Conservation (phyloP, 2,113 vertebrate species). For the Poeciliopsis turrubarensis region DNA sequence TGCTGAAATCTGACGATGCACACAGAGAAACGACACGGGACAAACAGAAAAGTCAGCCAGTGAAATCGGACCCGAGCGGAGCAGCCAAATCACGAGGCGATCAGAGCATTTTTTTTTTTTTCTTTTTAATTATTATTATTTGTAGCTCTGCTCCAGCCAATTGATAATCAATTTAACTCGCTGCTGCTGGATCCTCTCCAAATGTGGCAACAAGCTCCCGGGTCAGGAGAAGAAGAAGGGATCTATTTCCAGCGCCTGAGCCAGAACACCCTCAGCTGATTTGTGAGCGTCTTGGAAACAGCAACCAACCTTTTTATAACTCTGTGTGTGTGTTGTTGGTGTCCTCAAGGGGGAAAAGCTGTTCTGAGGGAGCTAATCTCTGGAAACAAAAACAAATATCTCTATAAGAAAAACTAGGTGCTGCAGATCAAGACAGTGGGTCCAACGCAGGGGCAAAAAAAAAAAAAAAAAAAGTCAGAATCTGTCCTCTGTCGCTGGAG, state of each 20-base stretch:
- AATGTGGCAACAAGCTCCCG: background rate
- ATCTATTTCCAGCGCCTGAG: conserved; percentile 44
- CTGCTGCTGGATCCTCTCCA: conserved; percentile 30
- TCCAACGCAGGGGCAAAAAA: too few species aligned
- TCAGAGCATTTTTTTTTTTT: background rate
- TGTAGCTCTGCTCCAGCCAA: background rate
- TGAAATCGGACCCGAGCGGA: background rate
- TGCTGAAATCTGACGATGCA: too few species aligned
- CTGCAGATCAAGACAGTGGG: too few species aligned
- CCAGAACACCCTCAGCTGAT: conserved; percentile 14
- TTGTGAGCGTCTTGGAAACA: conserved; percentile 12
- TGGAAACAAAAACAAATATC: background rate
- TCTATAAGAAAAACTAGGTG: background rate
- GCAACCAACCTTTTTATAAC: conserved; percentile 8
- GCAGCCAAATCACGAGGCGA: too few species aligned
- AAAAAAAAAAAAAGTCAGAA: too few species aligned
- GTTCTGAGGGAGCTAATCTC: background rate
- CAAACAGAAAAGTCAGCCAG: background rate
- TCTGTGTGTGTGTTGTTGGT: background rate
- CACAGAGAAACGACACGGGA: too few species aligned
- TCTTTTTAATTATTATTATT: background rate
- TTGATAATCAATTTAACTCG: conserved; percentile 24
- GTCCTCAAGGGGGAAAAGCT: background rate
- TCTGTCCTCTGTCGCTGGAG: too few species aligned
- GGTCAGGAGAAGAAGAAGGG: conserved; percentile 20